Evolutionary conservation across 2,113 vertebrate genomes (phyloP).

Genomic region (Pavo muticus): DNA sequence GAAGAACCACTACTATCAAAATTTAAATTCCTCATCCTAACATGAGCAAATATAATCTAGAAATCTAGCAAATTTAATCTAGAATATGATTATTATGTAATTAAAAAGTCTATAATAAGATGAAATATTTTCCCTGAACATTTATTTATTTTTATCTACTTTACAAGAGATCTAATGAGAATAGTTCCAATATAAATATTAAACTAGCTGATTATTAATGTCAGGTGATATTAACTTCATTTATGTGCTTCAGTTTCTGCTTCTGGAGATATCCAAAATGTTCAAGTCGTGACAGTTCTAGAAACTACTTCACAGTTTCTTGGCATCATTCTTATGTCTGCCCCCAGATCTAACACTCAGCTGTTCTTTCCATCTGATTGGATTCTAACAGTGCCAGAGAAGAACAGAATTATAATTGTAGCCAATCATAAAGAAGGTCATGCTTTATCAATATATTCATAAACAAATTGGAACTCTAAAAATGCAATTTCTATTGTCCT

Average conservation of each 20-base stretch:
- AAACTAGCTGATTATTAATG: neutral
- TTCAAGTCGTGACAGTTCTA: neutral
- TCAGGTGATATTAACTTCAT: neutral
- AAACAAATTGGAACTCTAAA: slow-evolving; percentile 37
- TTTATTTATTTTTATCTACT: neutral
- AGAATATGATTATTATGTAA: neutral
- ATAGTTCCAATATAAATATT: neutral
- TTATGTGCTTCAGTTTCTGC: neutral
- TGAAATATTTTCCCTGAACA: neutral
- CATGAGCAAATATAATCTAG: neutral
- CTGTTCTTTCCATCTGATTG: neutral
- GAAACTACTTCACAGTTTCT: neutral
- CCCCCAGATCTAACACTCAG: neutral
- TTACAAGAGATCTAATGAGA: neutral
- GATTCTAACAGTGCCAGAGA: neutral
- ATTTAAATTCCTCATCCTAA: neutral
- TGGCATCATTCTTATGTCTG: neutral
- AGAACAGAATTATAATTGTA: neutral
- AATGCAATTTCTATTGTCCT: neutral
- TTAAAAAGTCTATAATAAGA: neutral
- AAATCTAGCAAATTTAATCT: neutral
- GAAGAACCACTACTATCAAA: neutral
- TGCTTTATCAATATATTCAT: neutral
- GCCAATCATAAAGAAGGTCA: neutral
- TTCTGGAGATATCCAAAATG: neutral